Conservation (phyloP, 1,140 invertebrate genomes). For the Apocrypta bakeri region DNA sequence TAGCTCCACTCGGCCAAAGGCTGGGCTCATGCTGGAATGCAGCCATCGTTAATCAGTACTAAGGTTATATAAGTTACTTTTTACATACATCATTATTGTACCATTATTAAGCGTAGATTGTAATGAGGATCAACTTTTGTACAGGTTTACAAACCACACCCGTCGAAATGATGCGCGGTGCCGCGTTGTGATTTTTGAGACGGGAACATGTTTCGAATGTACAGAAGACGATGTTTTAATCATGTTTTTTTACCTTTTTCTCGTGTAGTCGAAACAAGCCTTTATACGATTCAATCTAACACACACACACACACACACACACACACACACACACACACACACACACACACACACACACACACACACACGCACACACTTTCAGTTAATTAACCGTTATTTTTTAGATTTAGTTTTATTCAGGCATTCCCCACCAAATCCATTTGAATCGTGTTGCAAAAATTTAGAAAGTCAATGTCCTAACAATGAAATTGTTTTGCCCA, state of each 20-base stretch:
- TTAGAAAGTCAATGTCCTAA: not conserved
- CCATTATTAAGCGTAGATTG: slow-evolving; percentile 69
- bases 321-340: too few relatives aligned
- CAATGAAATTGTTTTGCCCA: slow-evolving; percentile 19
- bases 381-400: slow-evolving; percentile 14
- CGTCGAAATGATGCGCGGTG: slow-evolving; percentile 60
- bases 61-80: slow-evolving; percentile 74
- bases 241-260: slow-evolving; percentile 37
- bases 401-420: slow-evolving; percentile 25
- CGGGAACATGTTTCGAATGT: slow-evolving; percentile 57
- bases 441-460: not conserved
- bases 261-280: slow-evolving; percentile 23
- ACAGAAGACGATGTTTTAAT: slow-evolving; percentile 47
- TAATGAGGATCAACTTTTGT: slow-evolving; percentile 72
- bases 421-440: not conserved
- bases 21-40: slow-evolving; percentile 73
- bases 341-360: too few relatives aligned
- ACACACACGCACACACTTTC: too few relatives aligned
- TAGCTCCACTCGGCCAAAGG: slow-evolving; percentile 74
- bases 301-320: too few relatives aligned
- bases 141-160: slow-evolving; percentile 70
- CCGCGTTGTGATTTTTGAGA: slow-evolving; percentile 68
- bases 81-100: slow-evolving; percentile 74
- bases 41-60: slow-evolving; percentile 73
- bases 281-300: slow-evolving; percentile 20